Evolutionary conservation across 1,140 invertebrate genomes (phyloP), one percentile per base, ranked within the genome.

Genomic region (Lucilia sericata): DNA sequence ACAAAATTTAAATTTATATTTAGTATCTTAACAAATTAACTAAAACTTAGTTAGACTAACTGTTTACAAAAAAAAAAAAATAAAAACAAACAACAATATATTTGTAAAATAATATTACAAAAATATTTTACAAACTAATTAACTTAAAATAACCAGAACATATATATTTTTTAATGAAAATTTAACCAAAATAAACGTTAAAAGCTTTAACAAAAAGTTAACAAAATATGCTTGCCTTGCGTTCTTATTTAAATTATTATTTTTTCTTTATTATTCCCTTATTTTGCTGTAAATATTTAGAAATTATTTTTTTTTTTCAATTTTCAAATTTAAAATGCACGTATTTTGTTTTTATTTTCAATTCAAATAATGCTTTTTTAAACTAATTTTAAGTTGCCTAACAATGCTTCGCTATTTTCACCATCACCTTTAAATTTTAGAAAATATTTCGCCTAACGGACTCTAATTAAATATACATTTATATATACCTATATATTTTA

Each of bases 171-270:
- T 60, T 25, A 70, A 70, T 8, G n/a, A 70, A 21, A 70, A 21
- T 9, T 70, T 25, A 19, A 70, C 21, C 19, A 70, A 70, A 70
- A 21, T 25, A 70, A 70, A 70, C 25, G 55, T n/a, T 17, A 17
- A 21, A 70, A 70, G 65, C 65, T 70, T 55, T 14, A 70, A 30
- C 25, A 21, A 70, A 17, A 60, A 70, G n/a, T 70, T 70, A 70
- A 21, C 21, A 70, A 70, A 70, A 70, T 70, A 70, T 70, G 65
- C 65, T 70, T 70, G 65, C 12, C n/a, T 70, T 70, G 65, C 65
- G 65, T 70, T 70, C 19, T 21, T 70, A 5, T 65, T 65, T 49
- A 2, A 49, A 49, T 49, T 4, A 65, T 65, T 65, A 21, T 25
- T 21, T 3, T 5, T n/a, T 60, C 17, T n/a, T 60, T 60, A 2